These are phyloP conservation scores for Gallinago paraguaiae DNA, from an alignment of 2,113 vertebrate genomes.

Conservation along the genomic window DNA sequence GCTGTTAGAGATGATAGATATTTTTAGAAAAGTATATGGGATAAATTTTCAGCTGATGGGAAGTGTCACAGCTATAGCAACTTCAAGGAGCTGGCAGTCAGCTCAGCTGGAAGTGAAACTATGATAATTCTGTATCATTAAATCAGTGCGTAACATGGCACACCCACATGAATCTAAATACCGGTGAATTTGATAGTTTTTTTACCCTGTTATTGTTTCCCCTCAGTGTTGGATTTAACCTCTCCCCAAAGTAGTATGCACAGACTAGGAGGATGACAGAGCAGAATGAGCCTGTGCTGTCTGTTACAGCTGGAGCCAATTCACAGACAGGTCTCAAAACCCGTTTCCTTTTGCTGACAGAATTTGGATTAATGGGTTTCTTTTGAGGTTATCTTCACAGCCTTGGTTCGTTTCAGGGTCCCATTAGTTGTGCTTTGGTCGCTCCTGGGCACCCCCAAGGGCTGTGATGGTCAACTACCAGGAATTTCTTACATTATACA, in stretches of 20 bases:
- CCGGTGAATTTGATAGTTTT: neutral
- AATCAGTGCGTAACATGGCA: neutral
- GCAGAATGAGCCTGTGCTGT: accelerated
- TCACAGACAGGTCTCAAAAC: neutral
- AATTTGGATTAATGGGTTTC: neutral
- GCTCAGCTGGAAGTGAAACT: neutral
- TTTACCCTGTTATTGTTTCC: neutral
- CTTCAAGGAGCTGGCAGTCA: neutral
- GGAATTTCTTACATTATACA: neutral
- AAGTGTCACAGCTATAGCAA: neutral
- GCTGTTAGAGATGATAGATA: neutral
- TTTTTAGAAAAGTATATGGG: neutral
- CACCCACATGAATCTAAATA: accelerated
- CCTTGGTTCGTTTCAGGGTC: neutral
- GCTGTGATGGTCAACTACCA: neutral
- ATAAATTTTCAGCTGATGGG: neutral
- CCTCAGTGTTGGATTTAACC: neutral
- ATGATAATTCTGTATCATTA: neutral
- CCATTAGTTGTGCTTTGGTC: neutral
- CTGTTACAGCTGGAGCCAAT: neutral
- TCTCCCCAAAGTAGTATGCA: neutral
- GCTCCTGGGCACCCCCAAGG: neutral
- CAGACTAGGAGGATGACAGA: neutral
- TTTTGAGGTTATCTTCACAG: neutral
- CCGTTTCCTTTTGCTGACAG: neutral